Conservation (phyloP, 1,140 invertebrate genomes). For the Pseudoatta argentina region DNA sequence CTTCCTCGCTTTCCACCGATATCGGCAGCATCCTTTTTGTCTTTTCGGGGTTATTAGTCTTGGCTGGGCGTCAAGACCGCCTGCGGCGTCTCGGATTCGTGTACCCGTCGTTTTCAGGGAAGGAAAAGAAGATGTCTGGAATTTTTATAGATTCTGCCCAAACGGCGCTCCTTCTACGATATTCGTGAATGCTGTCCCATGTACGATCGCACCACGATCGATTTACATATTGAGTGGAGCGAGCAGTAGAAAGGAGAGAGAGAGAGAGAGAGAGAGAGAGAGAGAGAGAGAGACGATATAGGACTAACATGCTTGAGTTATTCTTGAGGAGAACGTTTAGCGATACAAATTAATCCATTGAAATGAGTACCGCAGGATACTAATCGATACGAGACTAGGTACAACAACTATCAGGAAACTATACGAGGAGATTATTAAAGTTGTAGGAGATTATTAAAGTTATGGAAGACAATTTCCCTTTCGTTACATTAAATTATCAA, state of each 20-base stretch:
- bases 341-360: slow-evolving; percentile 39
- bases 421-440: slow-evolving; percentile 10
- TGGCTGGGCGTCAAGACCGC: slow-evolving; percentile 70
- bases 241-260: neutral
- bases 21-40: slow-evolving; percentile 65
- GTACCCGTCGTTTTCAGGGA: slow-evolving; percentile 64
- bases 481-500: slow-evolving; percentile 10
- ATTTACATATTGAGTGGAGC: slow-evolving; percentile 36
- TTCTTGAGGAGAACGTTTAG: slow-evolving; percentile 19
- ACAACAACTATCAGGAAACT: slow-evolving; percentile 4
- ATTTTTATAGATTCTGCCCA: slow-evolving; percentile 73
- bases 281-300: neutral
- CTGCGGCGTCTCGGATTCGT: slow-evolving; percentile 61
- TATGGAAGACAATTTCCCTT: neutral
- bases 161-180: slow-evolving; percentile 52
- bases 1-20: slow-evolving; percentile 17
- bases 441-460: neutral
- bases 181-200: slow-evolving; percentile 18
- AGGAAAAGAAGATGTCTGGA: slow-evolving; percentile 74
- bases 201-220: slow-evolving; percentile 38
- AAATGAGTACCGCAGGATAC: slow-evolving; percentile 27
- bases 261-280: neutral
- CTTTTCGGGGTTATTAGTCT: slow-evolving; percentile 72
- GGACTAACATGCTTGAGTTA: slow-evolving; percentile 24
- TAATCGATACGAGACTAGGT: slow-evolving; percentile 1